phyloP scores from a whole-genome alignment of 2,888 invertebrate genomes.

The Timema podura region DNA sequence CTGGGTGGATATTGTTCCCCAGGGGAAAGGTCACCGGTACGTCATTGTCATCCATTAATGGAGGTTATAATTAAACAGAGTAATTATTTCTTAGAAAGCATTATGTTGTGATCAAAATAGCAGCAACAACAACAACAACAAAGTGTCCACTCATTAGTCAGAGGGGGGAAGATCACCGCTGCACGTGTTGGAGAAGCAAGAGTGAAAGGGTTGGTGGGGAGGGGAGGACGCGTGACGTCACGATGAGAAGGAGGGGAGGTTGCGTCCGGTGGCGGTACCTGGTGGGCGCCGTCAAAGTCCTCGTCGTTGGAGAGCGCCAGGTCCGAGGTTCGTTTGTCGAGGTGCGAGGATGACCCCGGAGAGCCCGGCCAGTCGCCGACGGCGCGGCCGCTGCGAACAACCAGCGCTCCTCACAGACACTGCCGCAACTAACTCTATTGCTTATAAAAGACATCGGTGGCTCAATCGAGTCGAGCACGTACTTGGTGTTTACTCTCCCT shows the following conservation, averaged over 20 bases:
- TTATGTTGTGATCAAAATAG: no score
- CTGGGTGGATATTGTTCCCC: no score
- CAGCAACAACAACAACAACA: no score
- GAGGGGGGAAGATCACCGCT: background rate
- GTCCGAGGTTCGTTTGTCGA: conserved; percentile 42
- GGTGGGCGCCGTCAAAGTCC: conserved; percentile 41
- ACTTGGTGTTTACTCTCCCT: no score
- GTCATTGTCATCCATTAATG: no score
- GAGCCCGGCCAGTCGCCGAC: conserved; percentile 23
- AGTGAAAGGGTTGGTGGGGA: conserved; percentile 10
- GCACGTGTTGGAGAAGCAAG: background rate
- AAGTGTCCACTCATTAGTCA: background rate
- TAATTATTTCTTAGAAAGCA: no score
- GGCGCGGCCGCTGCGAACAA: background rate
- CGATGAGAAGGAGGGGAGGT: background rate
- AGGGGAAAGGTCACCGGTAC: no score
- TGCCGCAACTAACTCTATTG: no score
- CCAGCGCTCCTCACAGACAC: conserved; percentile 19
- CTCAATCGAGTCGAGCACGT: no score
- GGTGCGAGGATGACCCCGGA: conserved; percentile 24
- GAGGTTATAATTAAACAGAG: no score
- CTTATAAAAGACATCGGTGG: no score
- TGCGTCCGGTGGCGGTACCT: conserved; percentile 20
- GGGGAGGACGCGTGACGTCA: background rate
- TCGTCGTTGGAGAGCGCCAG: conserved; percentile 48